phyloP scores from a whole-genome alignment of 2,888 invertebrate species.

The Bombyx huttoni region DNA sequence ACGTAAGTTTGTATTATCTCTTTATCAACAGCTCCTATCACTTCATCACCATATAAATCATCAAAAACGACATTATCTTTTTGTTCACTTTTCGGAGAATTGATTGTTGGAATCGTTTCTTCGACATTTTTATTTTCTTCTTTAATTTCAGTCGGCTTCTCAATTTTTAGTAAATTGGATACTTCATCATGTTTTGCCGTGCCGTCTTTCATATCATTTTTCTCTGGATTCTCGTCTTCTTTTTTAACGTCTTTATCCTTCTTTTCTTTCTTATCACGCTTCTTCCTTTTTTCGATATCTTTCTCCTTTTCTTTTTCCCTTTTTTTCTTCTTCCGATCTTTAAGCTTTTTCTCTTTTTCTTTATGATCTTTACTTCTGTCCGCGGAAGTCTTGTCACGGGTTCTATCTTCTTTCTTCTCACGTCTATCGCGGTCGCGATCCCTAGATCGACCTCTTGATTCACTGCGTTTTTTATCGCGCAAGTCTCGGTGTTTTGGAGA shows the following conservation, averaged over 20 bases:
- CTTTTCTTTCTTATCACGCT: slow-evolving; percentile 69
- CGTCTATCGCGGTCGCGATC: slow-evolving; percentile 70
- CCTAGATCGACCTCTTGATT: slow-evolving; percentile 57
- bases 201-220: slow-evolving; percentile 20
- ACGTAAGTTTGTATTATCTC: slow-evolving; percentile 72
- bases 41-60: slow-evolving; percentile 70
- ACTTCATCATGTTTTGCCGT: slow-evolving; percentile 13
- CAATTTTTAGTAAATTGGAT: slow-evolving; percentile 3
- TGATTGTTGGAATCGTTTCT: slow-evolving; percentile 12
- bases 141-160: background rate
- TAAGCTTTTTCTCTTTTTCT: slow-evolving; percentile 71
- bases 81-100: slow-evolving; percentile 13
- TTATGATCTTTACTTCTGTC: slow-evolving; percentile 68
- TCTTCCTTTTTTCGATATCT: slow-evolving; percentile 61
- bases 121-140: slow-evolving; percentile 7
- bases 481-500: slow-evolving; percentile 56
- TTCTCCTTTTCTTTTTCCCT: slow-evolving; percentile 71
- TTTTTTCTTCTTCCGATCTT: slow-evolving; percentile 62
- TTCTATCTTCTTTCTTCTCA: slow-evolving; percentile 67
- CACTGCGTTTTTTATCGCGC: slow-evolving; percentile 56
- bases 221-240: slow-evolving; percentile 29
- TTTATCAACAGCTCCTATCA: slow-evolving; percentile 68
- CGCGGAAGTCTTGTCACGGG: slow-evolving; percentile 47
- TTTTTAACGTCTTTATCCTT: slow-evolving; percentile 58
- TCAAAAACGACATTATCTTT: slow-evolving; percentile 7